A percentile compares a stretch with the other conserved stretches of the same genome.
Conservation (phyloP, 2,113 vertebrate species). For the Dasyprocta punctata region DNA sequence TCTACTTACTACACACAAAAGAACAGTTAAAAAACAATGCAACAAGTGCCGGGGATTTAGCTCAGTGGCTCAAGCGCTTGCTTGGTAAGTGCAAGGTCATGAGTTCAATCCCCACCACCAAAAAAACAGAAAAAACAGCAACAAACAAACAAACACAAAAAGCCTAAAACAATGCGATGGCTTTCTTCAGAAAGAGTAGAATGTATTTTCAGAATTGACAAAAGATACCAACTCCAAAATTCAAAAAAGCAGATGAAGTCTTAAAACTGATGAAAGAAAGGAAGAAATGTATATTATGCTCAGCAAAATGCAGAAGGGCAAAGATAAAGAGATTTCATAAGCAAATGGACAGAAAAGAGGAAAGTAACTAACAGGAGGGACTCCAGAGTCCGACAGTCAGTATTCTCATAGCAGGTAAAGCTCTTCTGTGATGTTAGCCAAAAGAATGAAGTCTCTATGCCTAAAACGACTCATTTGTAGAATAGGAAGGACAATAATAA, state of each 20-base stretch:
- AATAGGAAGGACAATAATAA: background rate
- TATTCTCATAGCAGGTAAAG: background rate
- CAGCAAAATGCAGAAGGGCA: background rate
- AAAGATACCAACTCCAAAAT: background rate
- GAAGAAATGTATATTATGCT: background rate
- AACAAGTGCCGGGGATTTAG: too few species aligned
- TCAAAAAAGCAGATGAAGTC: background rate
- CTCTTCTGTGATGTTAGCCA: background rate
- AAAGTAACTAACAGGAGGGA: background rate
- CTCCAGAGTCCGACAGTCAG: background rate
- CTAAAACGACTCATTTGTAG: background rate
- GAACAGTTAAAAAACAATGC: too few species aligned
- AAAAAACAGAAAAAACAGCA: too few species aligned
- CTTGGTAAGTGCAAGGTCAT: too few species aligned
- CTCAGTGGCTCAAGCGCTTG: too few species aligned
- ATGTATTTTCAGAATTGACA: background rate
- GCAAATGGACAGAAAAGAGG: background rate
- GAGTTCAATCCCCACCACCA: too few species aligned
- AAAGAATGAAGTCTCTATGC: background rate
- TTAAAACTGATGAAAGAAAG: background rate
- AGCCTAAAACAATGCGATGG: background rate
- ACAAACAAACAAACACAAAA: too few species aligned
- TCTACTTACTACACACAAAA: too few species aligned
- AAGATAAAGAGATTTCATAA: background rate
- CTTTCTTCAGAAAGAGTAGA: background rate